Conservation (phyloP, 2,797 vertebrate species). For the Squalus acanthias region DNA sequence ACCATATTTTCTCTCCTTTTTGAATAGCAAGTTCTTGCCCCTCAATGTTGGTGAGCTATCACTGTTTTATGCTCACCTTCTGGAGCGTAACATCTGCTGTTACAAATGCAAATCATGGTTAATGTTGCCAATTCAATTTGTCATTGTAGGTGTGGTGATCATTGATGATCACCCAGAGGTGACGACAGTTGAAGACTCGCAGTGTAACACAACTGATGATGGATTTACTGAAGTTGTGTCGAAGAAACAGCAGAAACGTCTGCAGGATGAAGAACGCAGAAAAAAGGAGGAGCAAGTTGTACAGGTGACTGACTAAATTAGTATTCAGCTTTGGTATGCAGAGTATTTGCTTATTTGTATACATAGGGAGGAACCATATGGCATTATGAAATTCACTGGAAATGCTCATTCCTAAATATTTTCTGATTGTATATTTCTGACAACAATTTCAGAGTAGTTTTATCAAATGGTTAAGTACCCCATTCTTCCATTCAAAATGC, state of each 20-base stretch:
- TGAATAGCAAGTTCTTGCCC: background rate
- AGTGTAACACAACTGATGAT: constrained; percentile 86
- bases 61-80: background rate
- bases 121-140: constrained; percentile 1
- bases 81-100: background rate
- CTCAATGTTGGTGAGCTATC: background rate
- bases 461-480: no score
- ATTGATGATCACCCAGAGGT: constrained; percentile 98
- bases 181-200: constrained; percentile 89
- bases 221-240: constrained; percentile 98
- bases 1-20: background rate
- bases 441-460: no score
- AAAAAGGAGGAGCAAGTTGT: constrained; percentile 96
- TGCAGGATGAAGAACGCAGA: constrained; percentile 93
- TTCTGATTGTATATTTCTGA: no score
- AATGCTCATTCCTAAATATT: no score
- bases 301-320: constrained; percentile 62
- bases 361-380: background rate
- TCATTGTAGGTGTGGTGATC: constrained; percentile 86
- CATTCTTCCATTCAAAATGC: no score
- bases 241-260: constrained; percentile 93
- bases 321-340: background rate
- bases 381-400: no score
- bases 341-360: background rate
- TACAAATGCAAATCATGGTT: background rate